Base-by-base conservation (phyloP, 53 echinoderm and acorn worm genomes). In the Actinopyga echinites region DNA sequence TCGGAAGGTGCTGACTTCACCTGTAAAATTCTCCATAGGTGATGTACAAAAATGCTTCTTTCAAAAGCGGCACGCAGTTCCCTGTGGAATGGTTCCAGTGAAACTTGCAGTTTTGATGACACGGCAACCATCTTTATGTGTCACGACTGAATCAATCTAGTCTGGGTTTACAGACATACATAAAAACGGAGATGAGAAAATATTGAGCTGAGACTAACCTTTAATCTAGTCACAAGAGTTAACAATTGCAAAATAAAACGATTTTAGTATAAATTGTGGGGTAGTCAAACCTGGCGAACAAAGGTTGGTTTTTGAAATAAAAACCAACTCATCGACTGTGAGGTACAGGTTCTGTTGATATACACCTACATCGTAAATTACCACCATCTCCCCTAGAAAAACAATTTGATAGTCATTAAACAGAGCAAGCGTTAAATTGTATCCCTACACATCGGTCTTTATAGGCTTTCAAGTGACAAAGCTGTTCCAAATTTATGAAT, bases 351-450 rank as follows among this genome's bases (percentile, higher is more conserved):
- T 15, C 38, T 37, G 24, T 37, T 69, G 69, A 69, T 43, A 23
- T 37, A 43, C 25, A 38, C 32, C 37, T 24, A 69, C 40, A n/a
- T 34, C 69, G 21, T 69, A 69, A 69, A 69, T 69, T 37, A 69
- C 10, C 37, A 37, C 22, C 37, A 20, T 15, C 42, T 20, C 42
- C 5, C 6, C 21, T 23, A 69, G 4, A 35, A 69, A 69, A 69
- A 37, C 38, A 69, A 42, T 69, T 69, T 69, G 69, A 38, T 9
- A 38, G 69, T 69, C 40, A 69, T 69, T 69, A 69, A 69, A 69
- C 69, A 42, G 21, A 69, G 44, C 42, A 24, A n/a, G 69, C 38
- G 69, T 69, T 44, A 40, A 69, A 69, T 23, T 69, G 69, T 38
- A 69, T 44, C 69, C 44, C 23, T 38, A 22, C 10, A 20, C 38